Base-by-base conservation (phyloP, 2,797 vertebrate species). In the Perodicticus potto region DNA sequence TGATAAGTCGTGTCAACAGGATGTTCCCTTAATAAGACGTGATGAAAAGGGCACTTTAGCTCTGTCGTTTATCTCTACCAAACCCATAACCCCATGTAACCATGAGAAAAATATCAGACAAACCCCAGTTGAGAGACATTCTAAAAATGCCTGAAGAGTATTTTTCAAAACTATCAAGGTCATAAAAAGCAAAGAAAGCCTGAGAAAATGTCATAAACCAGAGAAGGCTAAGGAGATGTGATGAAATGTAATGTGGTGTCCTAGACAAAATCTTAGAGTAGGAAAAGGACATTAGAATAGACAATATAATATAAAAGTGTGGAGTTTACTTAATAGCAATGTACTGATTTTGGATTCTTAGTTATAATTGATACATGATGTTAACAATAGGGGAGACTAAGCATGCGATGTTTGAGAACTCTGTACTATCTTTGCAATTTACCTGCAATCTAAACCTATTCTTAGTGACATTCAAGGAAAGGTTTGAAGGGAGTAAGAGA, bases 111-210 rank as follows among this genome's bases (percentile, higher is more conserved):
- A 65, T 49, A 84, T 65, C 37, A 74, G 19, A 88, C 40, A 91
- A 91, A 45, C 23, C 1, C 20, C 86, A 73, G 55, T 7, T 65
- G 59, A 72, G 34, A 5, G n/a, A 10, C 7, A 65, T 65, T 72
- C 27, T 49, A 65, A 63, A 93, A 91, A 85, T 93, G 27, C 5
- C 27, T 65, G 32, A 57, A 8, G 23, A 81, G 27, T 8, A 59
- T 81, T 95, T 63, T 43, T 93, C 34, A 55, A 88, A 88, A 96
- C 63, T 93, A 29, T 76, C 49, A 87, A 91, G 37, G 49, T 73
- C 29, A 90, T 77, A 87, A 57, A 91, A 93, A 67, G 72, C 32
- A 93, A 89, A 89, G 2, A 53, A 72, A 63, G 8, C 43, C 72
- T 93, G 67, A 95, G 22, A 86, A 85, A 81, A 23, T 70, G 25